Base-by-base conservation (phyloP, 2,797 vertebrate genomes). In the Darevskia nairensis region DNA sequence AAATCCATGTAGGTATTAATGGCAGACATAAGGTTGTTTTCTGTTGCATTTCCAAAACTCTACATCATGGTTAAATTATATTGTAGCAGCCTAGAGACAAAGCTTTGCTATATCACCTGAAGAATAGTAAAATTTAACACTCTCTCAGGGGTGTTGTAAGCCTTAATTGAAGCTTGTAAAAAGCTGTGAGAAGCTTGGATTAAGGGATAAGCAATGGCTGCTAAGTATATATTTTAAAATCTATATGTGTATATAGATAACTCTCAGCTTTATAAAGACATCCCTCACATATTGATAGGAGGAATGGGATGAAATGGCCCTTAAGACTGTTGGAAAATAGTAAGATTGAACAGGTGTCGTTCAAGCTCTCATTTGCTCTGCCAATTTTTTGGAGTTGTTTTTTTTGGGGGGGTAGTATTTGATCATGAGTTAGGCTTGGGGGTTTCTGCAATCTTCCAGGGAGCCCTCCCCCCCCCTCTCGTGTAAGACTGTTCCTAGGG, bases 221-320 rank as follows among this genome's bases (percentile, higher is more conserved):
- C 71, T 59, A 82, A 82, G 59, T 35, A 76, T 74, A 76, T 39
- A 82, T 15, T 88, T 19, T 76, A 39, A 87, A 80, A 46, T 41
- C 77, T 80, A 13, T 44, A 72, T 61, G 46, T 61, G 64, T 61
- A 44, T 35, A 44, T 41, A 87, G 68, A 72, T 87, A 72, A 23
- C 27, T 29, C 32, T 61, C 10, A 61, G 61, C 9, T 61, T 61
- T 4, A 55, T 55, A 55, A 55, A 55, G 50, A 55, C 50, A 55
- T 15, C 13, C 50, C 3, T 72, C 68, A 64, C 41, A 19, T 27
- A 27, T 6, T 55, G 11, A 15, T 25, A 59, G 17, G 50, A 32
- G 39, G 32, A 44, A 61, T 81, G 59, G 5, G 4, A 21, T 46
- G 32, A n/a, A 61, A 59, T 86, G 46, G 66, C 35, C 35, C 35